Percentiles rank a stretch among this genome's conserved stretches.
phyloP scores from a whole-genome alignment of 2,113 vertebrate genomes.

The Aplodontia rufa region DNA sequence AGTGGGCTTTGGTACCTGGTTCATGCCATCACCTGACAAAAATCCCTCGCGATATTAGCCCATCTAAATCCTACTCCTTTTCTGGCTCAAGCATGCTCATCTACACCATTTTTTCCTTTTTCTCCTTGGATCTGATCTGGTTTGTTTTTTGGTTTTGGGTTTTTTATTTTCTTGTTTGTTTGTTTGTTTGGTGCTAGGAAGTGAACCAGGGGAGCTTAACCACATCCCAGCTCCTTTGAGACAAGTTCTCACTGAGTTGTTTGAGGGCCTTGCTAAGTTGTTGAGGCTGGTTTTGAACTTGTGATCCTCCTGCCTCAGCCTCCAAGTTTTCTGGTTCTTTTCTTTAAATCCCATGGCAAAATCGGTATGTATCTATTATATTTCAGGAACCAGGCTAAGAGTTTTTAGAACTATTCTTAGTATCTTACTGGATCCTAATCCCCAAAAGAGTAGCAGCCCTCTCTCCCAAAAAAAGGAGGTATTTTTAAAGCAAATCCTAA shows the following conservation, averaged over 20 bases:
- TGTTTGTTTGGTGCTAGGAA: too few species aligned
- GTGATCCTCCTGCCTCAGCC: too few species aligned
- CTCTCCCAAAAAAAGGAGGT: background rate
- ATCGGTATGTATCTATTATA: background rate
- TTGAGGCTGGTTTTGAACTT: too few species aligned
- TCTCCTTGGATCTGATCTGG: background rate
- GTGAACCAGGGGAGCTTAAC: too few species aligned
- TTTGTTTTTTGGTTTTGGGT: too few species aligned
- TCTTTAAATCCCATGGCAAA: background rate
- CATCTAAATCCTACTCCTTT: background rate
- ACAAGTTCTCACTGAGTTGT: too few species aligned
- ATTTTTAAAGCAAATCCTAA: background rate
- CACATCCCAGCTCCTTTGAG: too few species aligned
- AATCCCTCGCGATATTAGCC: background rate
- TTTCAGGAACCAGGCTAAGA: background rate
- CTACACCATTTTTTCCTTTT: background rate
- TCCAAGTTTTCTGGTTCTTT: too few species aligned
- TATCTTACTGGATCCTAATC: background rate
- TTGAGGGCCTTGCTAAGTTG: too few species aligned
- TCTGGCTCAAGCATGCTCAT: background rate
- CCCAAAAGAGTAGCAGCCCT: background rate
- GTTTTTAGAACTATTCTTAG: background rate
- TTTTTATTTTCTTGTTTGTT: too few species aligned
- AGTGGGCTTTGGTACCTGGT: background rate
- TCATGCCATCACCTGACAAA: constrained; percentile 1